Conservation (phyloP, 2,113 vertebrate species). For the Sylvietta virens region DNA sequence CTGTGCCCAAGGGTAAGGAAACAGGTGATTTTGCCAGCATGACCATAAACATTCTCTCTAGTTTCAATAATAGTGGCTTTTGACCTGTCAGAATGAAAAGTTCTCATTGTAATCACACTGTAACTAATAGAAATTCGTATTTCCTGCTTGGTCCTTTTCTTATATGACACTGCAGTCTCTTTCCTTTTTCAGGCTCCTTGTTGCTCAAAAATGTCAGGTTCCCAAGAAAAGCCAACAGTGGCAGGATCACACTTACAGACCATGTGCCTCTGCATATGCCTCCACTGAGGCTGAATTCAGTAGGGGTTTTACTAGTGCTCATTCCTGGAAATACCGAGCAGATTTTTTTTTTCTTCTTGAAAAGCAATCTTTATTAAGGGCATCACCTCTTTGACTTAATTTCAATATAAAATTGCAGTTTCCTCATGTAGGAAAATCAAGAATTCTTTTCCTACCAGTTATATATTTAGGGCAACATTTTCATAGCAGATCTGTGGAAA, state of each 20-base stretch:
- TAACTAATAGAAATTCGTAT: not conserved
- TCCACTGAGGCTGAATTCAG: not conserved
- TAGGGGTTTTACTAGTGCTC: not conserved
- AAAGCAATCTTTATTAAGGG: not conserved
- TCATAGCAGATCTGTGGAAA: not conserved
- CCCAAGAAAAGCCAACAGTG: not conserved
- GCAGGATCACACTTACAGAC: not conserved
- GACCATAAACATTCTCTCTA: not conserved
- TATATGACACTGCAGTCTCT: not conserved
- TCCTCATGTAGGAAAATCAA: not conserved
- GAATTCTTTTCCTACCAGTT: not conserved
- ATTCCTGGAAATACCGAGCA: not conserved
- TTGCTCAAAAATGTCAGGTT: not conserved
- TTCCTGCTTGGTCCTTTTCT: not conserved
- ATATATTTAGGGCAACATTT: not conserved
- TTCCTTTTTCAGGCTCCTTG: not conserved
- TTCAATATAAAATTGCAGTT: not conserved
- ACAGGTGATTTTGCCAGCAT: not conserved
- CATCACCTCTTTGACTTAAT: not conserved
- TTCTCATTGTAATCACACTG: not conserved
- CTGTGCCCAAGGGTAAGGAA: not conserved
- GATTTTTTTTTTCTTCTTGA: not conserved
- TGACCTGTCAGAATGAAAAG: not conserved
- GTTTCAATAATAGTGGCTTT: not conserved
- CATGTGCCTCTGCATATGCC: not conserved